Conservation (phyloP, 2,797 vertebrate species). For the Argyrosomus regius region DNA sequence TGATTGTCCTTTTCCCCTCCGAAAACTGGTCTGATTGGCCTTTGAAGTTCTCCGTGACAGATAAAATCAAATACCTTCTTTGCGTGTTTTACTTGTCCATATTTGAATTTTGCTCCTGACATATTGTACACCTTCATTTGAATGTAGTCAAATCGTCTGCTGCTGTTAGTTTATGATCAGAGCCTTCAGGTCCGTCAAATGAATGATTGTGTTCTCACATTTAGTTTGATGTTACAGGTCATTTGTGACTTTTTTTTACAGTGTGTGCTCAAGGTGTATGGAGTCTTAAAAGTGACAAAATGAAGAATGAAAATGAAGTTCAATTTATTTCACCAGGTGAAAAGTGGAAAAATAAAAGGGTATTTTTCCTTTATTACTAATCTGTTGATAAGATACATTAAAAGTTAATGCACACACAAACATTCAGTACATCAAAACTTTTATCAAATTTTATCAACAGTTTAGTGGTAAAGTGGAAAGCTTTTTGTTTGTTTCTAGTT, state of each 20-base stretch:
- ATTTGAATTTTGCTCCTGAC: not conserved
- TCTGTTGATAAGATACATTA: not conserved
- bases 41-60: not conserved
- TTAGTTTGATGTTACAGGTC: not conserved
- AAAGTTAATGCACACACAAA: too few relatives aligned
- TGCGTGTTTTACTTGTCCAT: not conserved
- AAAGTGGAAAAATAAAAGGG: not conserved
- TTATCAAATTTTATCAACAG: not conserved
- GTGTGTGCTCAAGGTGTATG: not conserved
- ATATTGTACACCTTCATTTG: constrained; percentile 46
- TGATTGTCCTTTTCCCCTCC: not conserved
- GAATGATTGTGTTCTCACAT: constrained; percentile 3
- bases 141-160: constrained; percentile 61
- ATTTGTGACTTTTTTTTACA: not conserved
- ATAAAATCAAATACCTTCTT: not conserved
- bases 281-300: not conserved
- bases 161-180: constrained; percentile 8
- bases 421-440: too few relatives aligned
- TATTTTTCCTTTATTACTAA: not conserved
- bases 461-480: not conserved
- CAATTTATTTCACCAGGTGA: not conserved
- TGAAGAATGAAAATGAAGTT: not conserved
- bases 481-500: not conserved
- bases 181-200: not conserved
- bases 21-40: not conserved